A percentile compares a stretch with the other conserved stretches of the same genome.
Conservation (phyloP, 2,113 vertebrate species). For the Dipodomys spectabilis region DNA sequence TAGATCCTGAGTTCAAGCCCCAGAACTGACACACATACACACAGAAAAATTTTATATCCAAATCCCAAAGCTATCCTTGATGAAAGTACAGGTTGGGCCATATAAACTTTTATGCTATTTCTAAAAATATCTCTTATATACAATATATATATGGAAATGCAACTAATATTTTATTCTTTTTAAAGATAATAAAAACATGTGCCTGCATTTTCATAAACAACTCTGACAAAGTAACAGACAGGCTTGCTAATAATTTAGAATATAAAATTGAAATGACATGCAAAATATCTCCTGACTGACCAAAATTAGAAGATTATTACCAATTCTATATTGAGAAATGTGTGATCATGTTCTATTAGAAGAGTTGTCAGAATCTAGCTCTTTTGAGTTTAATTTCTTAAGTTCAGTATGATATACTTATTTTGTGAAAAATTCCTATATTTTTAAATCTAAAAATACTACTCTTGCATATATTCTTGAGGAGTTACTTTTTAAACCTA, state of each 20-base stretch:
- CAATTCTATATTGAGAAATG: neutral
- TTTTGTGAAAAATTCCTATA: neutral
- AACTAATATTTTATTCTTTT: neutral
- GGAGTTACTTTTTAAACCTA: neutral
- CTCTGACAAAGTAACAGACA: neutral
- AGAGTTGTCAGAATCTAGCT: neutral
- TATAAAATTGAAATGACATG: neutral
- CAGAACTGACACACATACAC: too few relatives aligned
- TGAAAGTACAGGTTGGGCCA: neutral
- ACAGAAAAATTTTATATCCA: neutral
- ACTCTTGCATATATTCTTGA: neutral
- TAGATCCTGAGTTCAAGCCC: too few relatives aligned
- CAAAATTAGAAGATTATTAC: neutral
- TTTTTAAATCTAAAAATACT: too few relatives aligned
- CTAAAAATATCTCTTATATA: neutral
- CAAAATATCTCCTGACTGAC: neutral
- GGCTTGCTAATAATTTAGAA: neutral
- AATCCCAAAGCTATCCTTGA: neutral
- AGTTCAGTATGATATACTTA: neutral
- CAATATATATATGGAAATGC: neutral
- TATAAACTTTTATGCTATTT: neutral
- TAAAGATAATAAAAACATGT: neutral
- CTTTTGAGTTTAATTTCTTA: neutral
- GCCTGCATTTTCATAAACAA: neutral
- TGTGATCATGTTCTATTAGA: neutral